Percentiles rank a stretch among this genome's conserved stretches.
phyloP scores from a whole-genome alignment of 2,888 invertebrate genomes.

The Eudemis profundana region DNA sequence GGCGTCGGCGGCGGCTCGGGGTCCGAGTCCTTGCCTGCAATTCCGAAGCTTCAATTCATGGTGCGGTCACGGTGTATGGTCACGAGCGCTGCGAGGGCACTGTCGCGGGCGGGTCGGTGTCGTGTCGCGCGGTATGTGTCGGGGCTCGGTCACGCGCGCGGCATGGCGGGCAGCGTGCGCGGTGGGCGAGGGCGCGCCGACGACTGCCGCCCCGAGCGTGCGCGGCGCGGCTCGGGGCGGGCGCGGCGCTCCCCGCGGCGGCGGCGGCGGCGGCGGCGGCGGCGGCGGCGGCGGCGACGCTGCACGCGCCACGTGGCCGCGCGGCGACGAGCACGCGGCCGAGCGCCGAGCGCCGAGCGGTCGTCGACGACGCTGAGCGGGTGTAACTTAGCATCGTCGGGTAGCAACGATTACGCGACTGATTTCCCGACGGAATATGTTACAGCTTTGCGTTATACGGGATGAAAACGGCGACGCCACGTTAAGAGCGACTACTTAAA shows the following conservation, averaged over 20 bases:
- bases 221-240: slow-evolving; percentile 10
- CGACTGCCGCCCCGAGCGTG: slow-evolving; percentile 36
- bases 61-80: slow-evolving; percentile 23
- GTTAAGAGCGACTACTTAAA: too few relatives aligned
- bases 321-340: slow-evolving; percentile 13
- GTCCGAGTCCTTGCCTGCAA: slow-evolving; percentile 38
- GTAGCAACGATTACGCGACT: too few relatives aligned
- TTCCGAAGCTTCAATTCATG: slow-evolving; percentile 40
- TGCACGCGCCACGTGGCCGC: slow-evolving; percentile 10
- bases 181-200: slow-evolving; percentile 46
- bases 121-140: slow-evolving; percentile 33
- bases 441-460: too few relatives aligned
- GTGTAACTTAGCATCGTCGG: too few relatives aligned
- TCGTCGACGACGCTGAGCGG: too few relatives aligned
- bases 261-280: slow-evolving; percentile 33
- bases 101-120: slow-evolving; percentile 8
- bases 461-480: too few relatives aligned
- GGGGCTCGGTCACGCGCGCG: slow-evolving; percentile 25
- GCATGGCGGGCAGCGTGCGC: slow-evolving; percentile 40
- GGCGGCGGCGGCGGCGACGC: slow-evolving; percentile 2
- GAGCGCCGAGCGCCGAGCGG: slow-evolving; percentile 1
- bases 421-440: too few relatives aligned
- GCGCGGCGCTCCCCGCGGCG: slow-evolving; percentile 29
- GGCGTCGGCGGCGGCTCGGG: slow-evolving; percentile 1
- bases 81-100: slow-evolving; percentile 6